Evolutionary conservation across 2,797 vertebrate species (phyloP).

Genomic region (Linurgus olivaceus): DNA sequence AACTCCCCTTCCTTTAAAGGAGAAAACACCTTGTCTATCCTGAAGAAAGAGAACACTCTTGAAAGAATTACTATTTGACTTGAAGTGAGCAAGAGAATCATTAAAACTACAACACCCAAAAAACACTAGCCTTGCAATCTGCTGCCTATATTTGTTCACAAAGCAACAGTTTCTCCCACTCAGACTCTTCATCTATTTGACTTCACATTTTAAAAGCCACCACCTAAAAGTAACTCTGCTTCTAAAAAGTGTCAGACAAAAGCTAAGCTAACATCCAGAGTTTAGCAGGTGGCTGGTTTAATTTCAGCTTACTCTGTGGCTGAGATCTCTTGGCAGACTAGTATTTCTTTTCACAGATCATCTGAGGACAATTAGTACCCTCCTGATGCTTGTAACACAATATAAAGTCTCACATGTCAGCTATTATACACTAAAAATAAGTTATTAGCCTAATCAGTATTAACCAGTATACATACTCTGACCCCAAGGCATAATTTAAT

Average conservation of each 20-base stretch:
- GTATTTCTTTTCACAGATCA: neutral
- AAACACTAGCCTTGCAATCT: neutral
- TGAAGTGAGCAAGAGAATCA: neutral
- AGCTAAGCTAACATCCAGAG: neutral
- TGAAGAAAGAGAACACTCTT: neutral
- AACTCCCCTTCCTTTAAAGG: neutral
- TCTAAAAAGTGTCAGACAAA: neutral
- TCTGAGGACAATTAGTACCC: neutral
- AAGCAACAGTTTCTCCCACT: neutral
- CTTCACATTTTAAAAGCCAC: neutral
- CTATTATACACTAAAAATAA: constrained; percentile 6
- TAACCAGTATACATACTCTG: neutral
- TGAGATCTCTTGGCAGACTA: neutral
- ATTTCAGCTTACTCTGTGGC: neutral
- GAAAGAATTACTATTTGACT: neutral
- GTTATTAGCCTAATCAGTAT: neutral
- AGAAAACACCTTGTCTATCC: neutral
- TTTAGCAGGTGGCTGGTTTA: neutral
- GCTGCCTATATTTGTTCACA: neutral
- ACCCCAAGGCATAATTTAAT: neutral
- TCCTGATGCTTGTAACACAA: constrained; percentile 6
- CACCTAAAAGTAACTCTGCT: neutral
- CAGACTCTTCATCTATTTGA: neutral
- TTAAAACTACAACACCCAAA: neutral
- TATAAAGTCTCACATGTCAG: constrained; percentile 16